Conservation (phyloP, 1,140 invertebrate genomes). For the Zaprionus ornatus region DNA sequence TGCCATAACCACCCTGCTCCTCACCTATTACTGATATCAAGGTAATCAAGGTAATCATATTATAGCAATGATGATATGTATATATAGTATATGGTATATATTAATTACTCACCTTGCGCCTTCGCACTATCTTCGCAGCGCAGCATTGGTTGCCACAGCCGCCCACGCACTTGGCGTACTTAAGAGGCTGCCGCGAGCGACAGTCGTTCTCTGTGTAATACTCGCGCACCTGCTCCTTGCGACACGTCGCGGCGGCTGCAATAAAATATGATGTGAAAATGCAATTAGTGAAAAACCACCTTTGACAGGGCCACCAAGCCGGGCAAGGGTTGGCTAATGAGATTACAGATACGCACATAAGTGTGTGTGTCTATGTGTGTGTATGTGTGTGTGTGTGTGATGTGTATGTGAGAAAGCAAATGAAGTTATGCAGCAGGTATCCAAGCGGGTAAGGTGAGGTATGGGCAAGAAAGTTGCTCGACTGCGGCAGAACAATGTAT, state of each 20-base stretch:
- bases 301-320: slow-evolving; percentile 35
- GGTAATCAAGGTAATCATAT: background rate
- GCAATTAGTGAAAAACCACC: slow-evolving; percentile 61
- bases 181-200: slow-evolving; percentile 93
- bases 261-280: slow-evolving; percentile 31
- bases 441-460: slow-evolving; percentile 11
- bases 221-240: slow-evolving; percentile 94
- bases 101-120: slow-evolving; percentile 90
- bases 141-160: slow-evolving; percentile 89
- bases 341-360: slow-evolving; percentile 32
- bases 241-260: slow-evolving; percentile 89
- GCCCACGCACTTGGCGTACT: slow-evolving; percentile 93
- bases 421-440: slow-evolving; percentile 41
- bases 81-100: background rate
- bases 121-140: slow-evolving; percentile 94
- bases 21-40: no score
- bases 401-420: slow-evolving; percentile 32
- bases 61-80: background rate
- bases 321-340: slow-evolving; percentile 39
- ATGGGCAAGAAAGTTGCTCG: background rate
- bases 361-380: slow-evolving; percentile 7
- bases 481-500: background rate
- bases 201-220: slow-evolving; percentile 96
- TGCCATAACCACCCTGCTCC: no score
- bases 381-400: slow-evolving; percentile 8